Evolutionary conservation across 2,113 vertebrate genomes (phyloP).

Genomic region (Ariopsis seemanni): DNA sequence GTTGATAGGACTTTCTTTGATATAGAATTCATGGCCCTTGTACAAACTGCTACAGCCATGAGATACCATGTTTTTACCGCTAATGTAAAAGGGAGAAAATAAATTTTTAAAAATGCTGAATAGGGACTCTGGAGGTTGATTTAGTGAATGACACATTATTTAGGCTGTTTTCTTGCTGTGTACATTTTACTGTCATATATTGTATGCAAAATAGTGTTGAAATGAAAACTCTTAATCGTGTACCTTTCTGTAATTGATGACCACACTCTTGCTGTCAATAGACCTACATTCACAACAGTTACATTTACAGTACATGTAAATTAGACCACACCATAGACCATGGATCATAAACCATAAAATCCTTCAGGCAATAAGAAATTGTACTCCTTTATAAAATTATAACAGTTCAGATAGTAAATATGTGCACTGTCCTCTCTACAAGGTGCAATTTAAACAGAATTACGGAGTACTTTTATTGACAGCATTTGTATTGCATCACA

Average conservation of each 20-base stretch:
- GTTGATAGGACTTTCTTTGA: background rate
- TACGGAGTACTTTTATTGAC: background rate
- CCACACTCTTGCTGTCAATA: background rate
- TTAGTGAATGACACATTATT: background rate
- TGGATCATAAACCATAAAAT: background rate
- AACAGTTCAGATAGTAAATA: background rate
- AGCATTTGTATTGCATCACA: background rate
- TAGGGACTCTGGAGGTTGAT: background rate
- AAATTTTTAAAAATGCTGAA: background rate
- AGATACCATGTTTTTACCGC: background rate
- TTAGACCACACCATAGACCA: too few relatives aligned
- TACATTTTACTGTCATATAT: background rate
- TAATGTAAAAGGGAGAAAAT: background rate
- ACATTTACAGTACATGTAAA: background rate
- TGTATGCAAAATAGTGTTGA: too few relatives aligned
- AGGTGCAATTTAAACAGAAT: background rate
- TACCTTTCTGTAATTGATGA: background rate
- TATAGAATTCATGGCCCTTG: background rate
- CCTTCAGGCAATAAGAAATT: background rate
- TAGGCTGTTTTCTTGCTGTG: background rate
- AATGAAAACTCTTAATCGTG: background rate
- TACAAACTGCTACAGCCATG: background rate
- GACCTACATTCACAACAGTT: background rate
- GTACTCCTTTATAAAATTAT: background rate
- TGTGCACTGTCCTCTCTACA: background rate